Percentiles rank a stretch among this genome's conserved stretches.
Evolutionary conservation across 2,797 vertebrate genomes (phyloP).

Genomic region (Salmo trutta): DNA sequence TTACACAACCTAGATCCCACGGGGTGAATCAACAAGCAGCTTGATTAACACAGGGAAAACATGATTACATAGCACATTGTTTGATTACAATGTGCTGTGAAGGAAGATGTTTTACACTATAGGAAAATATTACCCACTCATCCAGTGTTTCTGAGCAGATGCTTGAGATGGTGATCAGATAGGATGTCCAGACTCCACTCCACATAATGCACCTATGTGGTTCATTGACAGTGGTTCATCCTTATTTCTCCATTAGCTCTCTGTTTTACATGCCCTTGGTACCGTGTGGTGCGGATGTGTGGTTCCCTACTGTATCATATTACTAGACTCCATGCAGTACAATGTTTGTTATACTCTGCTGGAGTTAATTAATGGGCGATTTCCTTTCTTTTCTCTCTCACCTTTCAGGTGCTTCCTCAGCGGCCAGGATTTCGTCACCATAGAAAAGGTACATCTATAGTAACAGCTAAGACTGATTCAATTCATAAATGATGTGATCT

Average conservation of each 20-base stretch:
- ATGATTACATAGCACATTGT: not conserved
- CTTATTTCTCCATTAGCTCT: no score
- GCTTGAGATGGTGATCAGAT: no score
- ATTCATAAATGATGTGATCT: not conserved
- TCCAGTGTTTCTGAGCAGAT: no score
- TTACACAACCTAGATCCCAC: no score
- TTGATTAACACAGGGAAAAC: no score
- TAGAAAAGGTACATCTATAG: constrained; percentile 67
- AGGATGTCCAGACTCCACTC: no score
- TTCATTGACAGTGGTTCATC: no score
- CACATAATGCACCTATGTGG: no score
- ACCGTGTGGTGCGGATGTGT: not conserved
- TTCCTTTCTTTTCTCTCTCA: not conserved
- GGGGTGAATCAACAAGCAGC: no score
- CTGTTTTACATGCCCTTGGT: not conserved
- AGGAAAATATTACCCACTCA: no score
- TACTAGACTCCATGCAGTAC: no score
- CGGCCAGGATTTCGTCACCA: constrained; percentile 67
- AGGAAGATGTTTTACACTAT: not conserved
- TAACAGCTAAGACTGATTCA: not conserved
- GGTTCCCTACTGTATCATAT: no score
- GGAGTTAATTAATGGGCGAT: not conserved
- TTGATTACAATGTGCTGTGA: not conserved
- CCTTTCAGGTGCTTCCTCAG: constrained; percentile 39
- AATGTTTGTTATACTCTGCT: not conserved